These are phyloP conservation scores for Craseonycteris thonglongyai DNA, from an alignment of 2,113 vertebrate genomes.

Conservation along the genomic window DNA sequence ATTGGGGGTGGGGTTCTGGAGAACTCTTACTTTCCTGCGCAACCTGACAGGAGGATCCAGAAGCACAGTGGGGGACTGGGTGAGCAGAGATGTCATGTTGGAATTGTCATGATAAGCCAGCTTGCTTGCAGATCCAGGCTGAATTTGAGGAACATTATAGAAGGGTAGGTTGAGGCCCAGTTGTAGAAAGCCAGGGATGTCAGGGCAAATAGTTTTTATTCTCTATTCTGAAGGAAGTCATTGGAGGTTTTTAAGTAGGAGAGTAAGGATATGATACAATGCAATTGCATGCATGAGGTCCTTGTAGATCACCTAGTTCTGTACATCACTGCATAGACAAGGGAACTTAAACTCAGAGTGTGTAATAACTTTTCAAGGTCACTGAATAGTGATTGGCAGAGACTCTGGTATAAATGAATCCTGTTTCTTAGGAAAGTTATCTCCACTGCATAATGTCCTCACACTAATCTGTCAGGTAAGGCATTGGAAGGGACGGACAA, in stretches of 20 bases:
- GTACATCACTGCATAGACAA: not conserved
- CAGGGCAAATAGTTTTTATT: not conserved
- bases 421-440: not conserved
- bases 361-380: not conserved
- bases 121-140: not conserved
- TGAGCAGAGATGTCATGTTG: not conserved
- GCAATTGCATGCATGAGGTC: not conserved
- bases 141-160: not conserved
- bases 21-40: not conserved
- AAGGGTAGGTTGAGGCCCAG: not conserved
- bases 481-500: not conserved
- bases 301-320: not conserved
- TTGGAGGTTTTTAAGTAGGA: not conserved
- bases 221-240: not conserved
- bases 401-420: not conserved
- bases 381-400: not conserved
- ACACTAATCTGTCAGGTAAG: not conserved
- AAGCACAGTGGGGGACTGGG: too few species aligned
- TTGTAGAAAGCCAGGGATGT: not conserved
- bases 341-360: not conserved
- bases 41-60: not conserved
- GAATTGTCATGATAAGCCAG: not conserved
- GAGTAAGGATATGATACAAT: too few species aligned
- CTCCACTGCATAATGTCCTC: not conserved
- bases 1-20: not conserved